Conservation (phyloP, 2,113 vertebrate genomes). For the Malurus elegans region DNA sequence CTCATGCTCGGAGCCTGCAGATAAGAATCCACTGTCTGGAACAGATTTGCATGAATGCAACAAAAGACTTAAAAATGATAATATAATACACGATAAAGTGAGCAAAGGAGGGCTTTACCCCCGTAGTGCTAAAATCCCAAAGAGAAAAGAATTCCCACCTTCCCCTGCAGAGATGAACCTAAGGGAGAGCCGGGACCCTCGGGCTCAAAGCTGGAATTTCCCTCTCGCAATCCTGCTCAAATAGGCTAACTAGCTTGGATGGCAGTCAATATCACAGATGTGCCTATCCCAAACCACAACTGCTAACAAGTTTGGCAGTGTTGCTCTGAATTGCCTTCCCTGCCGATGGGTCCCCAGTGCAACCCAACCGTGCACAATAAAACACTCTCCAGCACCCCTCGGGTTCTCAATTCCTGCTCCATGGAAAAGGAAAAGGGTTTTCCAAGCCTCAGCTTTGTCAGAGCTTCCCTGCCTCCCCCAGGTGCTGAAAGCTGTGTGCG, state of each 20-base stretch:
- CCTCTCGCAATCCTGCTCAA: neutral
- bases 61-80: neutral
- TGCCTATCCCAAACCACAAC: neutral
- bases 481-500: neutral
- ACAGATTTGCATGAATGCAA: neutral
- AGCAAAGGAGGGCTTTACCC: neutral
- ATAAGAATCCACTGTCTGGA: neutral
- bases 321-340: neutral
- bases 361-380: neutral
- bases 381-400: accelerated
- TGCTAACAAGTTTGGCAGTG: neutral
- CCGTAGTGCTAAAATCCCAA: neutral
- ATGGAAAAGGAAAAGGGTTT: accelerated
- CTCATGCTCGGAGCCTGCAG: neutral
- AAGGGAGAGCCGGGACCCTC: accelerated
- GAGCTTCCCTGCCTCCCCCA: neutral
- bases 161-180: neutral
- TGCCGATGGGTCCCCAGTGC: neutral
- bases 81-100: neutral
- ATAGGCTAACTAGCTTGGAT: neutral
- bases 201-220: neutral
- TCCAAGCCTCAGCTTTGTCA: neutral
- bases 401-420: neutral
- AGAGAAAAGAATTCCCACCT: neutral
- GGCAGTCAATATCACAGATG: neutral